phyloP scores from a whole-genome alignment of 2,888 invertebrate species.

The Catocala fraxini region DNA sequence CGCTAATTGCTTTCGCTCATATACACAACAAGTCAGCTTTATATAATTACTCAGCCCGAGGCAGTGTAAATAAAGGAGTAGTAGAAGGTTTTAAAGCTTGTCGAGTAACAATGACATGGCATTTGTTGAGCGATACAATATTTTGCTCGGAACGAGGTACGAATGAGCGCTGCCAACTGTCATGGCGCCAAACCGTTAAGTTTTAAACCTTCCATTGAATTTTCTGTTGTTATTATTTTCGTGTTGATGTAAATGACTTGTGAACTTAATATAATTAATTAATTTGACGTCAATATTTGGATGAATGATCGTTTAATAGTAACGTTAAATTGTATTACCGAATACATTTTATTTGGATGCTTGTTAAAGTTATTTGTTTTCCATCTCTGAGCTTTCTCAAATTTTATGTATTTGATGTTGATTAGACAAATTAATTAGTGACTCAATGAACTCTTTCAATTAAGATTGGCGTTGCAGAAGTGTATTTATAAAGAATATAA shows the following conservation, averaged over 20 bases:
- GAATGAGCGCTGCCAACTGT: background rate
- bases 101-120: background rate
- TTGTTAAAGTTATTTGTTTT: too few relatives aligned
- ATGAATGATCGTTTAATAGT: too few relatives aligned
- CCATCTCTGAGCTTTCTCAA: too few relatives aligned
- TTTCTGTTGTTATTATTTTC: constrained; percentile 40
- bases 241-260: constrained; percentile 42
- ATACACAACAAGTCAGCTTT: too few relatives aligned
- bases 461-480: too few relatives aligned
- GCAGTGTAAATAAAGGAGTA: constrained; percentile 4
- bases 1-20: background rate
- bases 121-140: background rate
- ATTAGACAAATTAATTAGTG: too few relatives aligned
- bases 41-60: constrained; percentile 18
- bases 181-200: constrained; percentile 20
- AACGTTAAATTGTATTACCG: too few relatives aligned
- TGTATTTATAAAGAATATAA: too few relatives aligned
- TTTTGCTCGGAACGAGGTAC: background rate
- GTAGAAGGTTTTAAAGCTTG: constrained; percentile 10
- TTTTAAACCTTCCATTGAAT: constrained; percentile 24
- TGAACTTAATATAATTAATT: constrained; percentile 31
- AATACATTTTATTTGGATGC: too few relatives aligned
- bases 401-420: too few relatives aligned
- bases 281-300: too few relatives aligned
- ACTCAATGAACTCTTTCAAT: too few relatives aligned